Evolutionary conservation across 2,888 invertebrate species (phyloP).

Genomic region (Apamea anceps): DNA sequence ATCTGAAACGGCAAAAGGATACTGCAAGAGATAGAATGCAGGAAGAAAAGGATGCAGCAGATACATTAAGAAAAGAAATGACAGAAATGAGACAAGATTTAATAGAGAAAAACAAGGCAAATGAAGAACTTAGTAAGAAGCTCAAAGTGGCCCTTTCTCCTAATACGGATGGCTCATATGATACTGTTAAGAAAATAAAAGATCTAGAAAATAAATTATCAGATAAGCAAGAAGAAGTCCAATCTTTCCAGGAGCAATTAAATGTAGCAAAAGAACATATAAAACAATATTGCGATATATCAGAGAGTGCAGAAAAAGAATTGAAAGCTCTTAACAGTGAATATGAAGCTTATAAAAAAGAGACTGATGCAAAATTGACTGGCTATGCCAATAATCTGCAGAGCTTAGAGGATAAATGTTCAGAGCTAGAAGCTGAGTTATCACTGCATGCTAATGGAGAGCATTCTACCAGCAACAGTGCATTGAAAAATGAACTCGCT

Average conservation of each 20-base stretch:
- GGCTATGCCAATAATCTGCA: constrained; percentile 86
- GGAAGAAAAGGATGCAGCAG: constrained; percentile 93
- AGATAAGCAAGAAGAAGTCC: constrained; percentile 92
- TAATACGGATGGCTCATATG: constrained; percentile 90
- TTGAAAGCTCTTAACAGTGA: constrained; percentile 91
- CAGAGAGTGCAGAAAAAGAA: constrained; percentile 95
- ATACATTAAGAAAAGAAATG: constrained; percentile 91
- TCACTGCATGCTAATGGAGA: constrained; percentile 92
- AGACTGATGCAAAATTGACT: constrained; percentile 90
- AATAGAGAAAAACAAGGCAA: constrained; percentile 90
- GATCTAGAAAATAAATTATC: constrained; percentile 92
- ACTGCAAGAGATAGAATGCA: constrained; percentile 92
- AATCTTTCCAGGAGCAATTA: constrained; percentile 93
- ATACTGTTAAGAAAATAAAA: constrained; percentile 92
- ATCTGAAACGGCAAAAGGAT: constrained; percentile 93
- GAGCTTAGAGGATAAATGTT: constrained; percentile 91
- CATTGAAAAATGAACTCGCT: constrained; percentile 90
- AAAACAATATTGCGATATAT: constrained; percentile 96
- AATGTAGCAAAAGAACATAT: constrained; percentile 93
- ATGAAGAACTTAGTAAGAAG: constrained; percentile 93
- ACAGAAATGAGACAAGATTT: constrained; percentile 91
- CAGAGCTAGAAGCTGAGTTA: constrained; percentile 93
- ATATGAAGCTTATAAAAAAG: constrained; percentile 90
- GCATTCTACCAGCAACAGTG: constrained; percentile 83
- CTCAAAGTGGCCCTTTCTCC: constrained; percentile 91